Percentiles rank a stretch among this genome's conserved stretches.
phyloP scores from a whole-genome alignment of 2,797 vertebrate species.

The Ibycter americanus region DNA sequence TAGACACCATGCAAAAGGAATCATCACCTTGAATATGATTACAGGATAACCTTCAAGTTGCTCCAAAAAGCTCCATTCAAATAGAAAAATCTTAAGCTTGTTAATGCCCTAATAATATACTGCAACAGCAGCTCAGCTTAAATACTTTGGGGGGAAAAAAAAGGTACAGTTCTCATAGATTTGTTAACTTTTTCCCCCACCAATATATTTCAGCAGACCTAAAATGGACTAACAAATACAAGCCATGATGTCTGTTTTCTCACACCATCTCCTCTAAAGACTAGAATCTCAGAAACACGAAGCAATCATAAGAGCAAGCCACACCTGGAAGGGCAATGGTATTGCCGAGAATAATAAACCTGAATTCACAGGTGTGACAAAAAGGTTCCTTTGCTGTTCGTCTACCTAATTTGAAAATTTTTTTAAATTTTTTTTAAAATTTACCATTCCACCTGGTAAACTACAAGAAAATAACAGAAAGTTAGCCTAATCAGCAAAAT shows the following conservation, averaged over 20 bases:
- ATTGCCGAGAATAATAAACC: background rate
- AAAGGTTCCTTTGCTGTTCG: background rate
- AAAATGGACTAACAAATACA: background rate
- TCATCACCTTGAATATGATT: no score
- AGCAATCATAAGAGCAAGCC: background rate
- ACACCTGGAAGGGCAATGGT: background rate
- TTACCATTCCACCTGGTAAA: background rate
- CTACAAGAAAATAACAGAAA: background rate
- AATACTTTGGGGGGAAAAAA: background rate
- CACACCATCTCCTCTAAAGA: background rate
- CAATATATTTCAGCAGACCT: background rate
- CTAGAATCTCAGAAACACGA: background rate
- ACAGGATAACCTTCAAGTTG: background rate
- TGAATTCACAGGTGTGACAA: background rate
- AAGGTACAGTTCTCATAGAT: background rate
- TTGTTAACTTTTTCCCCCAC: background rate
- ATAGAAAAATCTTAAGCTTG: background rate
- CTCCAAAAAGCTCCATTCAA: background rate
- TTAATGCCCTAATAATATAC: background rate
- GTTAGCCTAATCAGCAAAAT: background rate
- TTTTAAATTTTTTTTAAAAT: background rate
- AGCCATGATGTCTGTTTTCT: background rate
- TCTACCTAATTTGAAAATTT: no score
- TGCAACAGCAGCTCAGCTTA: background rate
- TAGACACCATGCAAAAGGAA: background rate